phyloP scores from a whole-genome alignment of 2,888 invertebrate species.

The Dynastes maya region DNA sequence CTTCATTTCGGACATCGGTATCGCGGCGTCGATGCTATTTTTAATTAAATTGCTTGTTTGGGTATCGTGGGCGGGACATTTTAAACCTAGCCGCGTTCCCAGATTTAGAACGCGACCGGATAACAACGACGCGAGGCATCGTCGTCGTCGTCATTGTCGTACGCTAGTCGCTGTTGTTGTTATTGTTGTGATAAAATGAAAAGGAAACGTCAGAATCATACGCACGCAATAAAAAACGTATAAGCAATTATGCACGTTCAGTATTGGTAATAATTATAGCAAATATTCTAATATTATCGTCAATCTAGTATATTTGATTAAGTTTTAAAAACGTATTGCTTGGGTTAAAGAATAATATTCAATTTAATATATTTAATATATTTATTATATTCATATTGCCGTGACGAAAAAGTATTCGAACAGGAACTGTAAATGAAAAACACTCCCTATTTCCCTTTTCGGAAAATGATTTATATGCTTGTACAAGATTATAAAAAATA shows the following conservation, averaged over 20 bases:
- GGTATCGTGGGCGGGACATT: slow-evolving; percentile 4
- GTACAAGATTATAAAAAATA: no score
- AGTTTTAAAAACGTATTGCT: no score
- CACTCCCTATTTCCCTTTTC: no score
- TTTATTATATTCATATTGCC: no score
- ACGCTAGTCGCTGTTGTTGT: background rate
- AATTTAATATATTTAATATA: no score
- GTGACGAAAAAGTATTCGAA: no score
- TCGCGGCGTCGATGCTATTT: slow-evolving; percentile 8
- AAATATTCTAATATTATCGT: no score
- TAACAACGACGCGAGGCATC: slow-evolving; percentile 7
- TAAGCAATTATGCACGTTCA: background rate
- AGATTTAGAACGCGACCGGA: slow-evolving; percentile 15
- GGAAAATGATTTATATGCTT: no score
- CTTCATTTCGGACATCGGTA: background rate
- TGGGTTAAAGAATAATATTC: no score
- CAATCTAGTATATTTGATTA: no score
- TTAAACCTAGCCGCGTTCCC: background rate
- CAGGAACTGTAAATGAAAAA: no score
- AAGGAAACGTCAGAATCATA: background rate
- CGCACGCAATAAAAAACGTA: background rate
- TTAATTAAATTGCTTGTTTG: slow-evolving; percentile 30
- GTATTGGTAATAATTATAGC: no score
- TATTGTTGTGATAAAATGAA: background rate
- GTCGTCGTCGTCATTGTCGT: background rate